Evolutionary conservation across 2,113 vertebrate genomes (phyloP), one percentile per base, ranked within the genome.

Genomic region (Steatornis caripensis): DNA sequence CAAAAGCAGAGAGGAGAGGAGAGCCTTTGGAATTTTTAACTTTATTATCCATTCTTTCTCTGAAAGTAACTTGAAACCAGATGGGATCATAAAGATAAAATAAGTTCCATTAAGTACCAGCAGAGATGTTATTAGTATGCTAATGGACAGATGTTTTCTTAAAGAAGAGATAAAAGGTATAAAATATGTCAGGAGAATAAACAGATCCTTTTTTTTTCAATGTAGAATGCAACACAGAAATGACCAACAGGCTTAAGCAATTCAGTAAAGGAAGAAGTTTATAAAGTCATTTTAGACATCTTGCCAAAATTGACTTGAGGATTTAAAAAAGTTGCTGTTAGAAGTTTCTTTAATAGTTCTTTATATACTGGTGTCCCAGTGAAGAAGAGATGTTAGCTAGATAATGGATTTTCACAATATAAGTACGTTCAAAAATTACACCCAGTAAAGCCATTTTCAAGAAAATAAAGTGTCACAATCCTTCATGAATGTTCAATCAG

Each of bases 131-230:
- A 89, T 97, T 97, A 97, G 72, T 95, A 97, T 97, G 96, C 82
- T 97, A 97, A 97, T 97, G 87, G 84, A 85, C 97, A 97, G 93
- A 97, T 97, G 97, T 97, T 97, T 97, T 92, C 87, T 90, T 97
- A 95, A 95, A 95, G 89, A 96, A 94, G 61, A 94, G 90, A 96
- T 96, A 92, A 95, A 97, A 97, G 84, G 89, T 79, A 94, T 95
- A 96, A 96, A 94, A 96, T 21, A 74, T 97, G 90, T 94, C 96
- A 95, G 22, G 58, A 96, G 75, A 95, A 97, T 84, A 92, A 94
- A 96, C 93, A 90, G 85, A 65, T 54, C 6, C 12, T 30, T 78
- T 90, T 81, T 75, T 75, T 86, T 83, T 11, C 22, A 75, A 3
- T 60, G 85, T 60, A 48, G 46, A 92, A 86, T 75, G 29, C 41